A percentile compares a stretch with the other conserved stretches of the same genome.
Evolutionary conservation across 2,888 invertebrate species (phyloP).

Genomic region (Polia nebulosa): DNA sequence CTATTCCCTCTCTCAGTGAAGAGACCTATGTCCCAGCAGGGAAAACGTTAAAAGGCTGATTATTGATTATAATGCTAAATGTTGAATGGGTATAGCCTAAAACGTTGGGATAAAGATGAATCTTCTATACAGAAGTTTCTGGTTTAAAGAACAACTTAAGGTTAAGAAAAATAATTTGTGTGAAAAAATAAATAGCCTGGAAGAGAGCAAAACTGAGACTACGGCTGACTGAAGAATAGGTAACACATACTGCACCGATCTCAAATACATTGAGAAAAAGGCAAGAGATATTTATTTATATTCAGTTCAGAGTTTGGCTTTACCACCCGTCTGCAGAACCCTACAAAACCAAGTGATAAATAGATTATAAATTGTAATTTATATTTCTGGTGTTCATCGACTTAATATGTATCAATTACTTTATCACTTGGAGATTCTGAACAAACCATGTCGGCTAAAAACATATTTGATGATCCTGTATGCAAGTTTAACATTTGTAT

Average conservation of each 20-base stretch:
- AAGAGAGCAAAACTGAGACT: neutral
- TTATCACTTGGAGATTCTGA: conserved; percentile 58
- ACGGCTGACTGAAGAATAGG: neutral
- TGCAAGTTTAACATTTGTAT: conserved; percentile 27
- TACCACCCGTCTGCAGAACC: conserved; percentile 8
- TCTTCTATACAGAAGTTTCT: neutral
- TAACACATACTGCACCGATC: neutral
- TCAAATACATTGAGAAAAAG: neutral
- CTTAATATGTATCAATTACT: conserved; percentile 68
- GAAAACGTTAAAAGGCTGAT: no score
- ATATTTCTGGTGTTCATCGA: conserved; percentile 62
- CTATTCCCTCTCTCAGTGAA: no score
- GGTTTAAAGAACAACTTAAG: neutral
- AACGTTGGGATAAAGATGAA: neutral
- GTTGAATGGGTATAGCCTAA: neutral
- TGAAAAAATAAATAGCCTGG: neutral
- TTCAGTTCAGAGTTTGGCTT: neutral
- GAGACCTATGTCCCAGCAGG: no score
- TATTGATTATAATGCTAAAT: no score
- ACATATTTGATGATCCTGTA: conserved; percentile 43
- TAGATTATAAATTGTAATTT: conserved; percentile 76
- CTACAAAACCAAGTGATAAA: conserved; percentile 71
- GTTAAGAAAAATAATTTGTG: neutral
- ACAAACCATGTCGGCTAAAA: conserved; percentile 39
- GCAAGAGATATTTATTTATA: no score